Conservation (phyloP, 1,140 invertebrate species). For the Lasioglossum albipes region DNA sequence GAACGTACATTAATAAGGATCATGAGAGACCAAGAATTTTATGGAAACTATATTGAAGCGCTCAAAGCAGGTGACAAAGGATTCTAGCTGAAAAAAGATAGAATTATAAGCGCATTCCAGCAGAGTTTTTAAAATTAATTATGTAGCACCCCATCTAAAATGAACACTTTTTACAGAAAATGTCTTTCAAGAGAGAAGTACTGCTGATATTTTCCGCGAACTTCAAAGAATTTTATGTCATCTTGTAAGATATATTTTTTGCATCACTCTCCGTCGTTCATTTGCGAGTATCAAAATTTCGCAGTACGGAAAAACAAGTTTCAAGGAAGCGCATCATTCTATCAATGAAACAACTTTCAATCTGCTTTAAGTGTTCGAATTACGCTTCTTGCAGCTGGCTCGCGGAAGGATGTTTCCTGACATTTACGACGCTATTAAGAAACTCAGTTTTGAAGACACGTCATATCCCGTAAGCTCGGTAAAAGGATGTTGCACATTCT, state of each 20-base stretch:
- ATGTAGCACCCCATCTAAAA: no score
- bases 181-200: no score
- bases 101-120: no score
- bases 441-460: slow-evolving; percentile 51
- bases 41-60: no score
- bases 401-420: slow-evolving; percentile 57
- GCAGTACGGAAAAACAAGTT: slow-evolving; percentile 28
- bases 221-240: no score
- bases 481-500: slow-evolving; percentile 32
- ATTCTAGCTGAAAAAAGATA: no score
- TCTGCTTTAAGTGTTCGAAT: slow-evolving; percentile 55
- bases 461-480: slow-evolving; percentile 31
- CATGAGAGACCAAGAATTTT: no score
- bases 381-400: slow-evolving; percentile 52
- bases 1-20: no score
- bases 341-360: slow-evolving; percentile 29
- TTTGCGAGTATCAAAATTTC: slow-evolving; percentile 17
- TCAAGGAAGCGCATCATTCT: slow-evolving; percentile 30
- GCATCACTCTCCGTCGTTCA: background rate
- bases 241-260: background rate
- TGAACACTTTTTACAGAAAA: no score
- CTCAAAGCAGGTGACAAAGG: no score
- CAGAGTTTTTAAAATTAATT: no score
- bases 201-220: no score
- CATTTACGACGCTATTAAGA: slow-evolving; percentile 51